Evolutionary conservation across 2,797 vertebrate species (phyloP).

Genomic region (Hephaestus fuliginosus): DNA sequence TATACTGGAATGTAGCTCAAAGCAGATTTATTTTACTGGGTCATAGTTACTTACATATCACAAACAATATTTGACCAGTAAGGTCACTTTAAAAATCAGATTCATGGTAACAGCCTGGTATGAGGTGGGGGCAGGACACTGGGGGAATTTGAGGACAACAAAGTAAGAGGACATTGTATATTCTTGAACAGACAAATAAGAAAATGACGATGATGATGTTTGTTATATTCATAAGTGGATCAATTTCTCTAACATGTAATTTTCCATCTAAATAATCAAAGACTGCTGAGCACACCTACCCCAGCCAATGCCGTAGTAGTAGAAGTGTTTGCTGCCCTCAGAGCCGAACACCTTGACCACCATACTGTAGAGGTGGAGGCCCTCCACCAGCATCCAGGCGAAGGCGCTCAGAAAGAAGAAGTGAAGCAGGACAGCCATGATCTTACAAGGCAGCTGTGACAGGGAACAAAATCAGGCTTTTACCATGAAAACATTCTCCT

Average conservation of each 20-base stretch:
- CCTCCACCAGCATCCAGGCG: slow-evolving; percentile 98
- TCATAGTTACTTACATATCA: slow-evolving; percentile 13
- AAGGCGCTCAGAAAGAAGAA: slow-evolving; percentile 97
- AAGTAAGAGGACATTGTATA: not conserved
- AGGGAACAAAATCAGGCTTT: slow-evolving; percentile 12
- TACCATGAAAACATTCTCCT: not conserved
- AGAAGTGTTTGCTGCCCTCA: slow-evolving; percentile 94
- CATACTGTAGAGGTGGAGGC: slow-evolving; percentile 98
- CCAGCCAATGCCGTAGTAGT: slow-evolving; percentile 97
- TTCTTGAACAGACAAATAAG: not conserved
- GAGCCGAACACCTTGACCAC: slow-evolving; percentile 98
- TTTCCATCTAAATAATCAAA: not conserved
- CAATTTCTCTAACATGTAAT: not conserved
- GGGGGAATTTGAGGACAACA: slow-evolving; percentile 5
- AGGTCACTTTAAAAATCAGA: slow-evolving; percentile 26
- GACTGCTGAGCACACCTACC: slow-evolving; percentile 82
- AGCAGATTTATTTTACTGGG: slow-evolving; percentile 48
- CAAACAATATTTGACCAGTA: slow-evolving; percentile 14
- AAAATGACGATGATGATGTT: not conserved
- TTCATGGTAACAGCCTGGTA: slow-evolving; percentile 7
- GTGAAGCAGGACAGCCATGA: slow-evolving; percentile 93
- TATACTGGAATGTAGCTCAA: slow-evolving; percentile 45
- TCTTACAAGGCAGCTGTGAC: slow-evolving; percentile 90
- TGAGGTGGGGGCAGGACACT: slow-evolving; percentile 2
- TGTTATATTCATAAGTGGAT: not conserved